These are phyloP conservation scores for Anguilla pacifica DNA, from an alignment of 2,797 vertebrate species.

Conservation along the genomic window DNA sequence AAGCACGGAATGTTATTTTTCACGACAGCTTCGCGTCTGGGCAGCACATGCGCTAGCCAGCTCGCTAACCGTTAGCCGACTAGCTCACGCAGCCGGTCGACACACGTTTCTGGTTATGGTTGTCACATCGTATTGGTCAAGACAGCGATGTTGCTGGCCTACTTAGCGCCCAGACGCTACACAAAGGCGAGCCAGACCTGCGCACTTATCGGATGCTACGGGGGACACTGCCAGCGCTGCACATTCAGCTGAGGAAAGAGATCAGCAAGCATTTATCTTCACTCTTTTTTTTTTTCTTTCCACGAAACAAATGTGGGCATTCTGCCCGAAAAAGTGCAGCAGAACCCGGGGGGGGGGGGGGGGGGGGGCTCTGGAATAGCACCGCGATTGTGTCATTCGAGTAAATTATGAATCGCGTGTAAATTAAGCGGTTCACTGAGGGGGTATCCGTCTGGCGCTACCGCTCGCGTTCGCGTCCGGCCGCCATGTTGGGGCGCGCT, in stretches of 20 bases:
- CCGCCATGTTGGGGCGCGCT: neutral
- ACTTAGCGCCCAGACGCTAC: slow-evolving; percentile 9
- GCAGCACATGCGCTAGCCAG: neutral
- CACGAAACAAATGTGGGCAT: slow-evolving; percentile 1
- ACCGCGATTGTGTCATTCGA: neutral
- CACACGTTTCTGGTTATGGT: neutral
- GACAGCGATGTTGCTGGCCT: neutral
- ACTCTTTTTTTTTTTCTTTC: neutral
- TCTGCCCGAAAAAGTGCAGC: slow-evolving; percentile 11
- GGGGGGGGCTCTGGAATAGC: neutral
- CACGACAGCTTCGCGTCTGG: neutral
- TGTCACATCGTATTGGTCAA: neutral
- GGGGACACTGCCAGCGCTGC: neutral
- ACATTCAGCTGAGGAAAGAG: slow-evolving; percentile 21
- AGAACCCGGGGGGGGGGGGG: neutral
- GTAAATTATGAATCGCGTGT: slow-evolving; percentile 3
- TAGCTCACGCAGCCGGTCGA: neutral
- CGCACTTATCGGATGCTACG: slow-evolving; percentile 29
- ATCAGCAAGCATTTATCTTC: slow-evolving; percentile 28
- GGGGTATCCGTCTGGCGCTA: neutral
- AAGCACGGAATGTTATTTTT: neutral
- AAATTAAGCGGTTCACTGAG: neutral
- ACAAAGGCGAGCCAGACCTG: neutral
- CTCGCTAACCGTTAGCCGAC: neutral
- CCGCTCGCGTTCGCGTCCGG: neutral